Evolutionary conservation across 1,140 invertebrate species (phyloP).

Genomic region (Bombus affinis): DNA sequence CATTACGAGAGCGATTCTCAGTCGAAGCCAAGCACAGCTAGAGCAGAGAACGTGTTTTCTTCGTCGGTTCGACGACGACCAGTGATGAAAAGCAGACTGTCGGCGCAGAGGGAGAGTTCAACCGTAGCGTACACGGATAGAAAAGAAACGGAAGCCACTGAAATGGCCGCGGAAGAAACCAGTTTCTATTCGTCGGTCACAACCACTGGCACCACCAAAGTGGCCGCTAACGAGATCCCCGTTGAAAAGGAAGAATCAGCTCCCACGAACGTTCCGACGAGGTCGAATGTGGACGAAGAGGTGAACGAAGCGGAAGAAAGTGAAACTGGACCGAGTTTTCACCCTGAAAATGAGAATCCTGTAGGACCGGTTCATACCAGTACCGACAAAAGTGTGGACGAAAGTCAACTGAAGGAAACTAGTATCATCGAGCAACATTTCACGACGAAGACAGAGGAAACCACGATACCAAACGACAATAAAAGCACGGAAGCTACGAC

Average conservation of each 20-base stretch:
- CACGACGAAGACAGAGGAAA: not conserved
- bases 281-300: too few species aligned
- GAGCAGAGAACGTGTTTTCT: constrained; percentile 74
- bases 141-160: constrained; percentile 61
- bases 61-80: constrained; percentile 71
- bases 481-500: not conserved
- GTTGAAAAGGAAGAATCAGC: constrained; percentile 19
- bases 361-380: constrained; percentile 4
- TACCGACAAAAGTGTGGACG: not conserved
- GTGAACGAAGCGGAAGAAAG: not conserved
- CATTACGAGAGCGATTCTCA: not conserved
- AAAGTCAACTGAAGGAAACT: constrained; percentile 8
- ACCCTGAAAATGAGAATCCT: not conserved
- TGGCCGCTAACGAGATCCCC: constrained; percentile 51
- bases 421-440: not conserved
- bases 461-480: too few species aligned
- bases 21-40: constrained; percentile 54
- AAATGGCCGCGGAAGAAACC: constrained; percentile 76
- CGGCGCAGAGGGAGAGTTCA: not conserved
- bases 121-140: constrained; percentile 21
- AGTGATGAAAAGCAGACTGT: constrained; percentile 57
- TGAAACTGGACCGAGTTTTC: not conserved
- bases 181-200: constrained; percentile 70
- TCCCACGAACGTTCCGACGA: not conserved
- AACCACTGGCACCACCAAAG: constrained; percentile 17